phyloP scores from a whole-genome alignment of 2,797 vertebrate species.

The Triplophysa bombifrons region DNA sequence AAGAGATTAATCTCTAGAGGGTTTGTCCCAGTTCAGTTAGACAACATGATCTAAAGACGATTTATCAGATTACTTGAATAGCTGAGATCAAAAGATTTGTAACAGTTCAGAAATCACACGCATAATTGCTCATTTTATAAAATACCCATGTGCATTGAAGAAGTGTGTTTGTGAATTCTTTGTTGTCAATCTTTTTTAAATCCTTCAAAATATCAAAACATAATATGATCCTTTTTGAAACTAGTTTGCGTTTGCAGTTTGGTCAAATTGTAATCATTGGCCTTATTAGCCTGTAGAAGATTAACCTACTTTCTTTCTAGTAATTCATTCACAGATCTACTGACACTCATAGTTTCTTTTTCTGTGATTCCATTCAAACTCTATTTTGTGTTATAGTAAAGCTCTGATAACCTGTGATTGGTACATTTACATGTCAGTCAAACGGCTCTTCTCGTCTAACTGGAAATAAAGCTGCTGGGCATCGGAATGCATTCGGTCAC shows the following conservation, averaged over 20 bases:
- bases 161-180: not conserved
- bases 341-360: not conserved
- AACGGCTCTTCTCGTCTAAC: not conserved
- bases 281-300: constrained; percentile 22
- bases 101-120: constrained; percentile 5
- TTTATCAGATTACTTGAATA: constrained; percentile 41
- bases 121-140: not conserved
- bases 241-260: constrained; percentile 9
- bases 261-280: constrained; percentile 15
- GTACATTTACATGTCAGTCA: too few species aligned
- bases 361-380: not conserved
- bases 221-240: constrained; percentile 8
- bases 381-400: too few species aligned
- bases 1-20: constrained; percentile 20
- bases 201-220: not conserved
- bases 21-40: constrained; percentile 30
- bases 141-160: not conserved
- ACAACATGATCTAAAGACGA: constrained; percentile 43
- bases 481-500: constrained; percentile 14
- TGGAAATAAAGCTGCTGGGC: not conserved
- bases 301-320: constrained; percentile 41
- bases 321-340: not conserved
- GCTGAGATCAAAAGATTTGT: constrained; percentile 27
- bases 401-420: too few species aligned
- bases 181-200: not conserved